Conservation (phyloP, 2,113 vertebrate genomes). For the Oplegnathus fasciatus region DNA sequence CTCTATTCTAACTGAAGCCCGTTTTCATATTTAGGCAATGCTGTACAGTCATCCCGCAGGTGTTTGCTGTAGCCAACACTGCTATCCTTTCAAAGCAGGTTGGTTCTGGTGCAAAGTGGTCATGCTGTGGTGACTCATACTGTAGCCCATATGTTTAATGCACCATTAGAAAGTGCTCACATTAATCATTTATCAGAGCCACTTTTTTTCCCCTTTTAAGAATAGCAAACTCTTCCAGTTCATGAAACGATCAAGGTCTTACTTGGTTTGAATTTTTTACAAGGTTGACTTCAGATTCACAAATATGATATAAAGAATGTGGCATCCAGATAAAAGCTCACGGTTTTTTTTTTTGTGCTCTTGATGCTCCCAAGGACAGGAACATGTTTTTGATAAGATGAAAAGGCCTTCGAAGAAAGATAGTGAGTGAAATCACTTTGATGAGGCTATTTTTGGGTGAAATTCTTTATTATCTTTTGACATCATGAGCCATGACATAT, state of each 20-base stretch:
- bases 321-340: conserved; percentile 31
- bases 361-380: background rate
- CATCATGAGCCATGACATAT: conserved; percentile 36
- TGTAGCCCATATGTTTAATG: conserved; percentile 54
- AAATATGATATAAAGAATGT: background rate
- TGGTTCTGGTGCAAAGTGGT: conserved; percentile 39
- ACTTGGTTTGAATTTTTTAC: conserved; percentile 37
- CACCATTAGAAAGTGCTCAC: conserved; percentile 23
- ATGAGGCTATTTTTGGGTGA: conserved; percentile 42
- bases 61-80: conserved; percentile 16
- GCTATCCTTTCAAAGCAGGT: background rate
- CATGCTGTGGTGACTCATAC: conserved; percentile 40
- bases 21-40: conserved; percentile 1
- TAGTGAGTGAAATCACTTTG: background rate
- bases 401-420: conserved; percentile 7
- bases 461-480: conserved; percentile 21
- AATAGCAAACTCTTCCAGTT: conserved; percentile 29
- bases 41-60: background rate
- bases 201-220: conserved; percentile 23
- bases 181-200: conserved; percentile 65
- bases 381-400: conserved; percentile 22
- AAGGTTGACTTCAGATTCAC: conserved; percentile 27
- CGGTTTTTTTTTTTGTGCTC: background rate
- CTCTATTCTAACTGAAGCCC: background rate
- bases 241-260: conserved; percentile 9